phyloP scores from a whole-genome alignment of 2,888 invertebrate genomes.

The Caenorhabditis doughertyi region DNA sequence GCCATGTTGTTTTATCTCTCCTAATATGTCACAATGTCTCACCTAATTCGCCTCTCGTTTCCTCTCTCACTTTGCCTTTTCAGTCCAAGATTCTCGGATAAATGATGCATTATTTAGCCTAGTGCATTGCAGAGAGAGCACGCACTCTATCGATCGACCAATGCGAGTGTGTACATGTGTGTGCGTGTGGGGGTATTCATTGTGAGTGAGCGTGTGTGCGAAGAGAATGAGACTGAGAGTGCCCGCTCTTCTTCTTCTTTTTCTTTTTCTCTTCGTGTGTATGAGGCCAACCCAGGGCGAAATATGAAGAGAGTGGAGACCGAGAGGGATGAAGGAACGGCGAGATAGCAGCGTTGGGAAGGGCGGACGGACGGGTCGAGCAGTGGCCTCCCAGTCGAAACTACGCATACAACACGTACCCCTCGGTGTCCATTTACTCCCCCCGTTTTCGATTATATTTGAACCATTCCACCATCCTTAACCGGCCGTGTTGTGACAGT shows the following conservation, averaged over 20 bases:
- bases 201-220: slow-evolving; percentile 29
- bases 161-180: slow-evolving; percentile 33
- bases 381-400: slow-evolving; percentile 63
- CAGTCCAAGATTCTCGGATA: slow-evolving; percentile 51
- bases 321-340: slow-evolving; percentile 25
- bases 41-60: slow-evolving; percentile 15
- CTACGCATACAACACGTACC: slow-evolving; percentile 65
- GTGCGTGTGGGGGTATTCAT: slow-evolving; percentile 30
- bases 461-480: slow-evolving; percentile 43
- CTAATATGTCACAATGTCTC: slow-evolving; percentile 20
- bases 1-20: neutral
- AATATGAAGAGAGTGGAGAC: slow-evolving; percentile 39
- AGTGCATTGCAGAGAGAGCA: slow-evolving; percentile 41
- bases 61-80: slow-evolving; percentile 23
- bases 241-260: slow-evolving; percentile 33
- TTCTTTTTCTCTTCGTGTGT: slow-evolving; percentile 37
- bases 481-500: slow-evolving; percentile 44
- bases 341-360: slow-evolving; percentile 48
- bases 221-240: slow-evolving; percentile 21
- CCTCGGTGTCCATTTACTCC: slow-evolving; percentile 57
- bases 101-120: slow-evolving; percentile 53
- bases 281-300: slow-evolving; percentile 41
- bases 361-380: slow-evolving; percentile 50
- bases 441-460: slow-evolving; percentile 49
- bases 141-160: slow-evolving; percentile 46